Evolutionary conservation across 2,113 vertebrate genomes (phyloP), one percentile per base, ranked within the genome.

Genomic region (Bubo blakistoni): DNA sequence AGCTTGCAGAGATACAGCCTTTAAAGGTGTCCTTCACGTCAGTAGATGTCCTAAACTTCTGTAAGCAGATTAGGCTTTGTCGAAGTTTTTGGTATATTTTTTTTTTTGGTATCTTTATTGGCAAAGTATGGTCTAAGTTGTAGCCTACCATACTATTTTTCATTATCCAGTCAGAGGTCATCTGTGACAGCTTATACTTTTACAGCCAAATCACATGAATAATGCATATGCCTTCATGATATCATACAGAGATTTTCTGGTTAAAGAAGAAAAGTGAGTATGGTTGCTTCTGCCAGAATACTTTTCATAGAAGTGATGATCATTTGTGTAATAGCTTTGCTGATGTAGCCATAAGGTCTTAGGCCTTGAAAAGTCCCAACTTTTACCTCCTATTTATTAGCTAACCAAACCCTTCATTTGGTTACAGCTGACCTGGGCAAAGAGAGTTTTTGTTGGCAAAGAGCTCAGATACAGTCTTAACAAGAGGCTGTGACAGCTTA

Each of bases 1-100:
- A 81, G 73, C 40, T 81, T 84, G 81, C 72, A 73, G 55, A 73
- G 52, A 72, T 84, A 67, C 34, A 87, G 38, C 63, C 91, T 96
- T 93, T 88, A 65, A 90, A 96, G 70, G 10, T 96, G 49, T 87
- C 96, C 82, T 96, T 97, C 78, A 96, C 58, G 57, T 89, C 26
- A 54, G 29, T 70, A 74, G 44, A 51, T 79, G 42, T 77, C 83
- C 54, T 86, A 46, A 81, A 38, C 21, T 72, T 91, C 7, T 81
- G n/a, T 71, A 69, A 88, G 51, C 29, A 88, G 54, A 71, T 80
- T 16, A 84, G 42, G 26, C 29, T 87, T 93, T 94, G 65, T 61
- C 2, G 1, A 47, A 49, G 29, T 46, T 78, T 86, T 52, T 36
- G 40, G 40, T 40, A 40, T 40, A 40, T 42, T 3, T n/a, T 21